Conservation (phyloP, 2,888 invertebrate species). For the Polydrusus tereticollis region DNA sequence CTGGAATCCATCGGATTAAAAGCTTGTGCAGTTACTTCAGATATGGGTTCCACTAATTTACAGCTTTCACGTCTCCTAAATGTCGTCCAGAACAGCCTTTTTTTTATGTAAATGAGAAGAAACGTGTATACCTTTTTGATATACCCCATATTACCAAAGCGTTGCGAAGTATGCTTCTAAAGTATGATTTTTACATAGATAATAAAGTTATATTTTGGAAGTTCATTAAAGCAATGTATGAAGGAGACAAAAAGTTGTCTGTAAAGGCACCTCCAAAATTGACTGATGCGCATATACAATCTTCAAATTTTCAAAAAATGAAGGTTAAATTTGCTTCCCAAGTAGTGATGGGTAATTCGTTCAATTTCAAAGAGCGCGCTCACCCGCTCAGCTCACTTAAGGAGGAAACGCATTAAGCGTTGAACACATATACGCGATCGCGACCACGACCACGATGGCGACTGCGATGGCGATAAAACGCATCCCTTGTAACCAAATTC, state of each 20-base stretch:
- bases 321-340: constrained; percentile 46
- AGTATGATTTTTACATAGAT: constrained; percentile 29
- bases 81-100: constrained; percentile 2
- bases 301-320: constrained; percentile 24
- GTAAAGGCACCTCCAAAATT: constrained; percentile 2
- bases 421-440: no score
- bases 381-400: no score
- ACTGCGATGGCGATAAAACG: no score
- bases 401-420: no score
- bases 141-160: constrained; percentile 32
- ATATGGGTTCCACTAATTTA: constrained; percentile 14
- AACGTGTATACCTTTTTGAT: constrained; percentile 31
- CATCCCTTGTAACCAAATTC: no score
- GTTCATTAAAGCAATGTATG: neutral
- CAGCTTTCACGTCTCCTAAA: neutral
- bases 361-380: no score
- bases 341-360: no score
- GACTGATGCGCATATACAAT: constrained; percentile 45
- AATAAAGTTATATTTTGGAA: constrained; percentile 23
- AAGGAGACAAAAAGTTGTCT: neutral
- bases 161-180: constrained; percentile 27
- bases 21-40: constrained; percentile 6
- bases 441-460: no score
- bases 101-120: constrained; percentile 20
- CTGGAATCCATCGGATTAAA: constrained; percentile 7